Evolutionary conservation across 2,113 vertebrate species (phyloP), one percentile per base, ranked within the genome.

Genomic region (Aegithalos caudatus): DNA sequence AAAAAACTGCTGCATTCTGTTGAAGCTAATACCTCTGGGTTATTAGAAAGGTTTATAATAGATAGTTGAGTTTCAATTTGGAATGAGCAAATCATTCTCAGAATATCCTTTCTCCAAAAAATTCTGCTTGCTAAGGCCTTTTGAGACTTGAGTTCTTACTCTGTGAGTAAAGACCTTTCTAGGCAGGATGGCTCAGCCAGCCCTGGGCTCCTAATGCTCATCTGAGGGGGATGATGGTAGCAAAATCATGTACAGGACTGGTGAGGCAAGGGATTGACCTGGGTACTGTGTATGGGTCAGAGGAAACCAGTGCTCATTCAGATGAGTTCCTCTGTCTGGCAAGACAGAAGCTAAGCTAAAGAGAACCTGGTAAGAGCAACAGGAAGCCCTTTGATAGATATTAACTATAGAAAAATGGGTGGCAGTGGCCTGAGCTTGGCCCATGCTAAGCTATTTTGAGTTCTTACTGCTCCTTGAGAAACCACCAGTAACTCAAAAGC

Each of bases 401-500:
- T n/a, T 77, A 86, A 66, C 76, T 92, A 23, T 12, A 86, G 67
- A 72, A 84, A 92, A 94, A 79, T 3, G 37, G 27, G 45, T 86
- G 57, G 40, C 37, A 64, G 80, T 51, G 45, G 86, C 90, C 95
- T 84, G 56, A 81, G 87, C 65, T 88, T 84, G 80, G 79, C 72
- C 83, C 28, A 14, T 81, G 67, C 69, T 37, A 47, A 89, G 57
- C 40, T 95, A 84, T 92, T 95, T 94, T 90, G 83, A 87, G 91
- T 61, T 92, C 45, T 84, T 65, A 17, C 57, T 42, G 81, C 78
- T 92, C 66, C 29, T 9, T 57, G 61, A 79, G 84, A 94, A 97
- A 93, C 88, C 94, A 78, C 91, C n/a, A 24, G 65, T 93, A 94
- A 94, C 64, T 96, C 67, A 92, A 96, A 95, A 97, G 92, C 92